Percentiles rank a stretch among this genome's conserved stretches.
Conservation (phyloP, 2,888 invertebrate species). For the Diadromus collaris region DNA sequence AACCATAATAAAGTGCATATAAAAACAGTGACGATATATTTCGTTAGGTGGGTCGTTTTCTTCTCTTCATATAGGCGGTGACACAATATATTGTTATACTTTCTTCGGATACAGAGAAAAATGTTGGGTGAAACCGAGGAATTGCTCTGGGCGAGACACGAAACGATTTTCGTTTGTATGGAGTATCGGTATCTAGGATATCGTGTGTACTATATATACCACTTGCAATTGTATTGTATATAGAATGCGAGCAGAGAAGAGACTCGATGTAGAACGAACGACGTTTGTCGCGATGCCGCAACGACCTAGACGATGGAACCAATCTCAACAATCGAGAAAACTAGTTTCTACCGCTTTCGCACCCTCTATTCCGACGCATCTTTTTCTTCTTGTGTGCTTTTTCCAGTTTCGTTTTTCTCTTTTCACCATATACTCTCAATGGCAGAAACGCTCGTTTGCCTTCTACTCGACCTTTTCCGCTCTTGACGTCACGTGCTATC, state of each 20-base stretch:
- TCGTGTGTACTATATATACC: not conserved
- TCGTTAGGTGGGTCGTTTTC: not conserved
- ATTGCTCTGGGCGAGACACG: slow-evolving; percentile 12
- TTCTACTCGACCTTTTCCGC: slow-evolving; percentile 21
- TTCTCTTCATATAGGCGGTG: not conserved
- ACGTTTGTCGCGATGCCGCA: slow-evolving; percentile 50
- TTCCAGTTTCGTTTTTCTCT: slow-evolving; percentile 16
- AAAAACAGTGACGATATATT: not conserved
- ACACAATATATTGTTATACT: slow-evolving; percentile 16
- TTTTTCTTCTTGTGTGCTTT: slow-evolving; percentile 20
- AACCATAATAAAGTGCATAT: not conserved
- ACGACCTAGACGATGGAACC: slow-evolving; percentile 51
- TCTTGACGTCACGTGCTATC: not conserved
- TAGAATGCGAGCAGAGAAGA: slow-evolving; percentile 5
- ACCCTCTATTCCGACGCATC: slow-evolving; percentile 35
- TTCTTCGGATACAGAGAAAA: slow-evolving; percentile 18
- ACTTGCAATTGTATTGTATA: not conserved
- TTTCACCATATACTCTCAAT: not conserved
- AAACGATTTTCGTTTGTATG: slow-evolving; percentile 33
- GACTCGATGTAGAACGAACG: slow-evolving; percentile 44
- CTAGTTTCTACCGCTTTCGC: slow-evolving; percentile 51
- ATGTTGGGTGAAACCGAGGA: slow-evolving; percentile 10
- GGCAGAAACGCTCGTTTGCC: slow-evolving; percentile 4
- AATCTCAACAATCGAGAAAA: slow-evolving; percentile 62
- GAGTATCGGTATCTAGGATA: slow-evolving; percentile 13